Evolutionary conservation across 2,888 invertebrate species (phyloP).

Genomic region (Drosophila histrio): DNA sequence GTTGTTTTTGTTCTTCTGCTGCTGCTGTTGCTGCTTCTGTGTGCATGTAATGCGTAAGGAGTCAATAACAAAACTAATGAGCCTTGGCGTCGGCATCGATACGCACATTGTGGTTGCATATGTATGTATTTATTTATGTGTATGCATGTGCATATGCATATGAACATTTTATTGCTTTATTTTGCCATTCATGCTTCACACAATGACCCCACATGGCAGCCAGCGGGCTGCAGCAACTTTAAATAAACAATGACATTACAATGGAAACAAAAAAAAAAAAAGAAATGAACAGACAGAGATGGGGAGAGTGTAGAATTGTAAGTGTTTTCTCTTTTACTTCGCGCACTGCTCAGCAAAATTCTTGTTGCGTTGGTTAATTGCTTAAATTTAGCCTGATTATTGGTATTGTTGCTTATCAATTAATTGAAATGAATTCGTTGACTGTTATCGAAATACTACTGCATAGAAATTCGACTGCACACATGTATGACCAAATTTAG

Average conservation of each 20-base stretch:
- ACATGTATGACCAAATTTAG: conserved; percentile 1
- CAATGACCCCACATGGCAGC: conserved; percentile 76
- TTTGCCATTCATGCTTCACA: conserved; percentile 74
- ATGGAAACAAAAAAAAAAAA: conserved; percentile 10
- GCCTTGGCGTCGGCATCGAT: conserved; percentile 66
- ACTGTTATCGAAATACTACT: conserved; percentile 13
- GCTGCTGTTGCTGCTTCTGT: conserved; percentile 19
- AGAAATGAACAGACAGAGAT: not conserved
- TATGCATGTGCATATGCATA: conserved; percentile 15
- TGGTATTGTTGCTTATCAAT: conserved; percentile 33
- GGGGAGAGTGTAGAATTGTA: not conserved
- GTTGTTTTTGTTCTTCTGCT: conserved; percentile 17
- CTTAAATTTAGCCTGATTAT: conserved; percentile 31
- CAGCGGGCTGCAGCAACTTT: conserved; percentile 50
- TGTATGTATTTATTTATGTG: not conserved
- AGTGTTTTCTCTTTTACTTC: not conserved
- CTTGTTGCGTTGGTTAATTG: conserved; percentile 24
- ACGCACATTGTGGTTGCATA: conserved; percentile 25
- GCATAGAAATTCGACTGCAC: conserved; percentile 16
- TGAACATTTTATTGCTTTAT: conserved; percentile 68
- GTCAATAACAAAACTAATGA: conserved; percentile 79
- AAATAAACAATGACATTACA: conserved; percentile 60
- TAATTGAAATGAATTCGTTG: conserved; percentile 31
- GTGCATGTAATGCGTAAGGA: conserved; percentile 50
- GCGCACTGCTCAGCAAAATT: conserved; percentile 23